A percentile compares a stretch with the other conserved stretches of the same genome.
Conservation (phyloP, 2,888 invertebrate genomes). For the Psococerastis gibbosa region DNA sequence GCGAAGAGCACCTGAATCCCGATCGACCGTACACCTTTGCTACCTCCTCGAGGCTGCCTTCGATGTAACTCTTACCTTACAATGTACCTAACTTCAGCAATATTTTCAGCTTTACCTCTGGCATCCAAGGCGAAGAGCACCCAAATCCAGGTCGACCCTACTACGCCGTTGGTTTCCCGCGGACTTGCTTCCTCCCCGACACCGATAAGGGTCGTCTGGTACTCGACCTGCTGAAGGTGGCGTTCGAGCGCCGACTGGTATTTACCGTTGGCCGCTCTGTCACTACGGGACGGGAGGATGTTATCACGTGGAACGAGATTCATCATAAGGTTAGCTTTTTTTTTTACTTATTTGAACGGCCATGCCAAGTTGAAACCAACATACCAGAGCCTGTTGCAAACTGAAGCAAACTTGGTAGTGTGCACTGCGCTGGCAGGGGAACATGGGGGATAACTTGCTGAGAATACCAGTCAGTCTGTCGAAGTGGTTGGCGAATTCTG, state of each 20-base stretch:
- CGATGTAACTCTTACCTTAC: slow-evolving; percentile 1
- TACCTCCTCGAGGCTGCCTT: slow-evolving; percentile 72
- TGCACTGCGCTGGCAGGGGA: no score
- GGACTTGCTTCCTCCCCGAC: slow-evolving; percentile 67
- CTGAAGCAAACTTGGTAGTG: no score
- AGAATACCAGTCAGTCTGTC: no score
- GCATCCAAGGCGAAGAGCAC: slow-evolving; percentile 60
- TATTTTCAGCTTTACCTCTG: slow-evolving; percentile 58
- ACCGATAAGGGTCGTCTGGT: slow-evolving; percentile 54
- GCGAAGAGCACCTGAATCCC: slow-evolving; percentile 56
- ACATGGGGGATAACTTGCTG: no score
- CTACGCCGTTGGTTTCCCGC: slow-evolving; percentile 74
- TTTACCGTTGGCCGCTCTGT: slow-evolving; percentile 75
- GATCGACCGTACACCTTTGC: slow-evolving; percentile 67
- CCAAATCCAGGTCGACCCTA: slow-evolving; percentile 69
- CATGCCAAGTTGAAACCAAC: no score
- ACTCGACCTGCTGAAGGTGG: slow-evolving; percentile 51
- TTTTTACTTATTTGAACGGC: no score
- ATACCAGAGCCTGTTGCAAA: no score
- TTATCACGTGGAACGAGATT: slow-evolving; percentile 80
- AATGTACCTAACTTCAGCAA: neutral
- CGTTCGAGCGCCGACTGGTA: slow-evolving; percentile 64
- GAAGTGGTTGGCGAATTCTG: no score
- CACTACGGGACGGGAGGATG: slow-evolving; percentile 80
- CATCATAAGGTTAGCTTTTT: slow-evolving; percentile 66